Conservation (phyloP, 2,113 vertebrate genomes). For the Cricetomys ansorgei region DNA sequence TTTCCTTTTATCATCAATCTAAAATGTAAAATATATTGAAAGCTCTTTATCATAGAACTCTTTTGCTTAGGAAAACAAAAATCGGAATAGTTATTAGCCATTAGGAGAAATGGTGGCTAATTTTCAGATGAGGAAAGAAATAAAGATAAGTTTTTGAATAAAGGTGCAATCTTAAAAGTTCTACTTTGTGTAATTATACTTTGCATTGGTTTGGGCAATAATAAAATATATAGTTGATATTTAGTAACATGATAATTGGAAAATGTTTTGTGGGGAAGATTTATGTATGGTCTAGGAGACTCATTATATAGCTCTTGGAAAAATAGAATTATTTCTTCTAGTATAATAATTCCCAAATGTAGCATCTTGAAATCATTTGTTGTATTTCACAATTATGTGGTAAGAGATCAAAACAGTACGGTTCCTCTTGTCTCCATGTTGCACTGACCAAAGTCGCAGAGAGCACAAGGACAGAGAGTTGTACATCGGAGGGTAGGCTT, state of each 20-base stretch:
- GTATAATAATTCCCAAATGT: neutral
- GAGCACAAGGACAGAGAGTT: neutral
- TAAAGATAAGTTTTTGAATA: neutral
- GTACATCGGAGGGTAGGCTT: neutral
- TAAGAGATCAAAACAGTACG: neutral
- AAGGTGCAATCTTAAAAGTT: neutral
- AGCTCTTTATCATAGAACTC: neutral
- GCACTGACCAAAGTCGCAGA: neutral
- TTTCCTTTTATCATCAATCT: neutral
- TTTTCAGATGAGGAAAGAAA: neutral
- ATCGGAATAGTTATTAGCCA: neutral
- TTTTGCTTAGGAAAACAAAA: neutral
- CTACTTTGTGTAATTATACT: neutral
- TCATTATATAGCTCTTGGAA: neutral
- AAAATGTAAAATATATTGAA: neutral
- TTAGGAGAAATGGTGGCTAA: neutral
- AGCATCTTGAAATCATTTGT: neutral
- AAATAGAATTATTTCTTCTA: neutral
- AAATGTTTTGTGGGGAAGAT: neutral
- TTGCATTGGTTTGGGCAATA: neutral
- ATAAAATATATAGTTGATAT: neutral
- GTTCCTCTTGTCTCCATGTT: neutral
- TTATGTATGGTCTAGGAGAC: neutral
- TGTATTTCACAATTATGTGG: neutral
- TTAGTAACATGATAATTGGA: neutral